Conservation (phyloP, 2,113 vertebrate species). For the Vulpes vulpes region DNA sequence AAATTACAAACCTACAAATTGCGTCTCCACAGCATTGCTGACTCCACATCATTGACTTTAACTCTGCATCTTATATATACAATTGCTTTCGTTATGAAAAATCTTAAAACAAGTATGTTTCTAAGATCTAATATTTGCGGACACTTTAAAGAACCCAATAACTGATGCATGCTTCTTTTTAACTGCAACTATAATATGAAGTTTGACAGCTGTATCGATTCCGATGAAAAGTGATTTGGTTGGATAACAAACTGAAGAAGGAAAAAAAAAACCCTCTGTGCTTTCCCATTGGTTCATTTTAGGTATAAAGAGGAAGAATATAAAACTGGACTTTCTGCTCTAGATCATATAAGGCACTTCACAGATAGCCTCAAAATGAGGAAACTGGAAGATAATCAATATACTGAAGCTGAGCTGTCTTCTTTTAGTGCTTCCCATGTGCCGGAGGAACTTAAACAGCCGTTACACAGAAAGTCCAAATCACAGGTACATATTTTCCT, state of each 20-base stretch:
- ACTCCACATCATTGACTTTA: slow-evolving; percentile 44
- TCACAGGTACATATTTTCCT: slow-evolving; percentile 94
- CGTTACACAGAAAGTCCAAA: slow-evolving; percentile 98
- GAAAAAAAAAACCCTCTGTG: slow-evolving; percentile 68
- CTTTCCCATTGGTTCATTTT: slow-evolving; percentile 84
- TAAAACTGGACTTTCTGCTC: slow-evolving; percentile 94
- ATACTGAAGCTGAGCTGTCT: slow-evolving; percentile 92
- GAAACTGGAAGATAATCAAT: slow-evolving; percentile 95
- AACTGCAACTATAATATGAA: slow-evolving; percentile 26
- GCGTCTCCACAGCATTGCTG: slow-evolving; percentile 20
- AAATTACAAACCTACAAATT: slow-evolving; percentile 42
- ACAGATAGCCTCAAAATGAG: slow-evolving; percentile 95
- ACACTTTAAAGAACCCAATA: slow-evolving; percentile 18
- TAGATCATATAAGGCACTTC: slow-evolving; percentile 98
- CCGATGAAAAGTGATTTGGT: slow-evolving; percentile 69
- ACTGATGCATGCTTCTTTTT: slow-evolving; percentile 25
- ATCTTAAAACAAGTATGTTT: neutral
- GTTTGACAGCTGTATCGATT: slow-evolving; percentile 50
- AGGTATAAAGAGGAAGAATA: slow-evolving; percentile 96
- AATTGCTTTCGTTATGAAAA: slow-evolving; percentile 51
- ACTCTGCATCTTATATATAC: slow-evolving; percentile 30
- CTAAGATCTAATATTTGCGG: slow-evolving; percentile 18
- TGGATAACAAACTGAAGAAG: slow-evolving; percentile 64
- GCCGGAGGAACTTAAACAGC: slow-evolving; percentile 95
- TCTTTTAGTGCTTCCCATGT: slow-evolving; percentile 93